Conservation (phyloP, 2,797 vertebrate genomes). For the Threskiornis aethiopicus region DNA sequence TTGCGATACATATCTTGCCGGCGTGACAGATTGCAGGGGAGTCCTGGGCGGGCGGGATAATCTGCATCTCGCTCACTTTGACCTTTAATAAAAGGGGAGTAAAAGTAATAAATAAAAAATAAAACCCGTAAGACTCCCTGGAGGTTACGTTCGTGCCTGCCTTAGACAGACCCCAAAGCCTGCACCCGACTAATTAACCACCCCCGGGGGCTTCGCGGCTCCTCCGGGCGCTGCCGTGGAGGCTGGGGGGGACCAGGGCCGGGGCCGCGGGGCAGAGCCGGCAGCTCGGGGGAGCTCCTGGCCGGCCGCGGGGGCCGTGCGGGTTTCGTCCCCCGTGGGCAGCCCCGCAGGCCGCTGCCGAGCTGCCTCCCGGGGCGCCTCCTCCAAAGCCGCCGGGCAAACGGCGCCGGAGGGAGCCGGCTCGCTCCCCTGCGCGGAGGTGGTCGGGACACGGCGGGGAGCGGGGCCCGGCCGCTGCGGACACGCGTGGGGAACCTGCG, state of each 20-base stretch:
- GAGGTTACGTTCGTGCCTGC: conserved; percentile 34
- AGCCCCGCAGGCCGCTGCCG: not conserved
- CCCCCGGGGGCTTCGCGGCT: not conserved
- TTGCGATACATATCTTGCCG: conserved; percentile 77
- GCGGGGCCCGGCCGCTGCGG: not conserved
- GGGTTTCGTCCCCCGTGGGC: not conserved
- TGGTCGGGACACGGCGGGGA: not conserved
- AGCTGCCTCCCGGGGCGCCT: not conserved
- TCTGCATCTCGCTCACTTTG: conserved; percentile 75
- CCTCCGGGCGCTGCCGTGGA: not conserved
- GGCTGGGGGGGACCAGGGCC: not conserved
- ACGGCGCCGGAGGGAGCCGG: not conserved
- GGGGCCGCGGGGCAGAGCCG: not conserved
- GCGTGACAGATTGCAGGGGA: conserved; percentile 77
- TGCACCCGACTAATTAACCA: not conserved
- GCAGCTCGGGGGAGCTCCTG: not conserved
- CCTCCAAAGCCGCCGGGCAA: not conserved
- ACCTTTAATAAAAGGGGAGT: conserved; percentile 77
- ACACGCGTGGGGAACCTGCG: not conserved
- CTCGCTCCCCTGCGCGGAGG: not conserved
- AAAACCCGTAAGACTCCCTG: conserved; percentile 50
- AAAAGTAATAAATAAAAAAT: conserved; percentile 17
- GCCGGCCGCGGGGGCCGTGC: no score
- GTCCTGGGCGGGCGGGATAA: conserved; percentile 75
- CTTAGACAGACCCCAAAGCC: not conserved